Conservation (phyloP, 2,113 vertebrate species). For the Chinchilla lanigera region DNA sequence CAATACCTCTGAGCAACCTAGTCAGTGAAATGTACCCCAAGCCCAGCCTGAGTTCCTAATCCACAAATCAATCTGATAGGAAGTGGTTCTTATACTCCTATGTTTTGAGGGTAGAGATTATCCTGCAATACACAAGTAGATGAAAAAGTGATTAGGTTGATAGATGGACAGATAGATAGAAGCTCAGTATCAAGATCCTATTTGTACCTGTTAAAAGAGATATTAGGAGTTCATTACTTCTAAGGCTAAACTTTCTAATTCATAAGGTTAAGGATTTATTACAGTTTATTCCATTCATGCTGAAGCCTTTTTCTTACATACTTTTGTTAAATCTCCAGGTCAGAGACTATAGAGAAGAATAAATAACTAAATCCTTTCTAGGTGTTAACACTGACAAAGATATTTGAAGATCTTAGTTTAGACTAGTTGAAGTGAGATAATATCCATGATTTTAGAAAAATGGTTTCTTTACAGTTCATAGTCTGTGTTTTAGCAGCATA, state of each 20-base stretch:
- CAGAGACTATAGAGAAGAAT: background rate
- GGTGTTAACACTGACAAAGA: background rate
- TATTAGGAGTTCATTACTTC: constrained; percentile 16
- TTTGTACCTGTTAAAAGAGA: background rate
- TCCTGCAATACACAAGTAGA: background rate
- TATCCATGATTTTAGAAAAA: background rate
- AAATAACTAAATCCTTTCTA: constrained; percentile 12
- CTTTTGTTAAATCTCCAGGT: constrained; percentile 17
- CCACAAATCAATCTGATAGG: background rate
- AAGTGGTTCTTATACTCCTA: background rate
- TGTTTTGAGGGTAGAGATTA: background rate
- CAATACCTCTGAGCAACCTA: background rate
- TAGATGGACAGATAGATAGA: background rate
- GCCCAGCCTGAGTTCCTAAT: background rate
- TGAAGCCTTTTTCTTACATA: background rate
- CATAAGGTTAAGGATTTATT: background rate
- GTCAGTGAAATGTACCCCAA: background rate
- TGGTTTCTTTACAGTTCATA: background rate
- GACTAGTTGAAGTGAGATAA: background rate
- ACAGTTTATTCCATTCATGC: background rate
- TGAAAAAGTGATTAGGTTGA: background rate
- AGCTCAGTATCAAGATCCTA: background rate
- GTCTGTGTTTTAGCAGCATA: constrained; percentile 61
- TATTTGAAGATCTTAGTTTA: constrained; percentile 36
- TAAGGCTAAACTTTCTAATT: background rate